These are phyloP conservation scores for Seriola aureovittata DNA, from an alignment of 2,113 vertebrate species.

Conservation along the genomic window DNA sequence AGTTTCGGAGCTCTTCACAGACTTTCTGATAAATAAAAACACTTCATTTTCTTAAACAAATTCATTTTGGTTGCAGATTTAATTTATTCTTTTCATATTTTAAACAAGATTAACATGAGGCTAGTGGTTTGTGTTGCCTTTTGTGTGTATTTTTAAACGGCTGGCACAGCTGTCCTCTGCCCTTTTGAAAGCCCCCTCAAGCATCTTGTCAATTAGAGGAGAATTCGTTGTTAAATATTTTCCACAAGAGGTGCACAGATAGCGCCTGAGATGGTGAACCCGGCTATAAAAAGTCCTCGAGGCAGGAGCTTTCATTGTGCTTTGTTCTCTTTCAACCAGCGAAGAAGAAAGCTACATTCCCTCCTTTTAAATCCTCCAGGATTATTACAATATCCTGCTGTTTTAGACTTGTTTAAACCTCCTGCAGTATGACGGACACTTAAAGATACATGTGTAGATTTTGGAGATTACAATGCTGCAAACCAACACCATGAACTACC, in stretches of 20 bases:
- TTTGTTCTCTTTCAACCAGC: slow-evolving; percentile 31
- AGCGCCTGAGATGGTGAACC: slow-evolving; percentile 38
- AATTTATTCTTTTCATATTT: neutral
- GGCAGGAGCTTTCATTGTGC: slow-evolving; percentile 36
- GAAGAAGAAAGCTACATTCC: slow-evolving; percentile 16
- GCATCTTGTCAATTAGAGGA: slow-evolving; percentile 62
- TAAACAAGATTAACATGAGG: neutral
- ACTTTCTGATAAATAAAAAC: slow-evolving; percentile 3
- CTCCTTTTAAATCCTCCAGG: neutral
- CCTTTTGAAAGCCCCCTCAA: slow-evolving; percentile 60
- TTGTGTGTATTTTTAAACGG: slow-evolving; percentile 46
- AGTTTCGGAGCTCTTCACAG: slow-evolving; percentile 9
- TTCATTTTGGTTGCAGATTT: neutral
- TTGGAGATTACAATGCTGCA: neutral
- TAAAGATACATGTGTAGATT: neutral
- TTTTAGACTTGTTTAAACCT: neutral
- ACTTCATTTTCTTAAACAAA: neutral
- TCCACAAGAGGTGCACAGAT: slow-evolving; percentile 42
- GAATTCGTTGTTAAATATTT: slow-evolving; percentile 54
- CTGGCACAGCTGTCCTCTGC: slow-evolving; percentile 48
- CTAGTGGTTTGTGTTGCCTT: neutral
- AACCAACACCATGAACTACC: neutral
- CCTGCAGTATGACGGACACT: neutral
- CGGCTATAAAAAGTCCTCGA: slow-evolving; percentile 43
- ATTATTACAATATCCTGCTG: slow-evolving; percentile 12